Base-by-base conservation (phyloP, 2,113 vertebrate genomes). In the Corydoras maculifer region DNA sequence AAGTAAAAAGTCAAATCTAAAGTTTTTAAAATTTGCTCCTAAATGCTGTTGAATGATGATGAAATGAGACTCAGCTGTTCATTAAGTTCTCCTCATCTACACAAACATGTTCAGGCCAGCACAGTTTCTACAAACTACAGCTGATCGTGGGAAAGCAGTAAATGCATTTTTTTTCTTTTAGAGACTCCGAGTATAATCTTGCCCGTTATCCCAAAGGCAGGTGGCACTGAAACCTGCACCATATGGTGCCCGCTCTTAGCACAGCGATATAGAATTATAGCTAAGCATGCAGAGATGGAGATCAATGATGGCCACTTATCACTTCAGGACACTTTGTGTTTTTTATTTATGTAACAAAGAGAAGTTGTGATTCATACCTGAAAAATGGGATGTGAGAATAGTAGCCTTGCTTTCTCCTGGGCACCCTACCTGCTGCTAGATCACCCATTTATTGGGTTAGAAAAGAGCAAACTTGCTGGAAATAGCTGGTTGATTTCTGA, bases 271-370 rank as follows among this genome's bases (percentile, higher is more conserved):
- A 72, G 77, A 82, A 86, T 84, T 78, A 66, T 75, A 79, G 81
- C 70, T 75, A 74, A 55, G 70, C 75, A 77, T 69, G 77, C 73
- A 2, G 68, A 85, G 66, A 85, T 80, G 77, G 84, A 84, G 85
- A 86, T 87, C 82, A 86, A 84, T 79, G 81, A 79, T 70, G 64
- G 78, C 77, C 77, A 78, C 85, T 85, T 81, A 86, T 85, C 79
- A 82, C 83, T 78, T 43, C 35, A 43, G 35, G 35, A 43, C 35
- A 43, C 35, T 43, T 43, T 43, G 35, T 43, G 35, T 43, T 43
- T 43, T 1, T 43, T 43, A 8, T 43, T 43, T 43, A 43, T 8
- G 35, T 43, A 43, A 43, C 35, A 43, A 43, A 43, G 35, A 43
- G 35, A 43, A 43, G 35, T 43, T 43, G 35, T 43, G 35, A 43